Conservation (phyloP, 1,140 invertebrate species). For the Babylonia areolata region DNA sequence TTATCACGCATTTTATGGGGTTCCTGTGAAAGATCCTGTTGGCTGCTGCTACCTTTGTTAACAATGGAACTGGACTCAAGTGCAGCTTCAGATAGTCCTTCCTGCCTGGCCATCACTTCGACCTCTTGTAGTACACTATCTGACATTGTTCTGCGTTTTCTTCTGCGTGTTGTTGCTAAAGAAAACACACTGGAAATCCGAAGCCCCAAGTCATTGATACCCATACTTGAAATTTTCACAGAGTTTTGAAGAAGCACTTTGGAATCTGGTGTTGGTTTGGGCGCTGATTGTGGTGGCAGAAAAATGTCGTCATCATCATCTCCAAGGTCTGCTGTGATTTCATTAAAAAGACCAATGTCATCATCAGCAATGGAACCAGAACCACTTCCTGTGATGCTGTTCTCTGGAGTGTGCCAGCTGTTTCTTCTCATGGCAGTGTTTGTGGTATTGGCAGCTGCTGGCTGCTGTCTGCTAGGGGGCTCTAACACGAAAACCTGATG, state of each 20-base stretch:
- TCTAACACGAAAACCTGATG: constrained; percentile 35
- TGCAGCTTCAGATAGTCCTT: not conserved
- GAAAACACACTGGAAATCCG: constrained; percentile 30
- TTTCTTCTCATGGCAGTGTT: not conserved
- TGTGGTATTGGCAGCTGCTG: not conserved
- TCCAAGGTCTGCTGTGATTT: constrained; percentile 8
- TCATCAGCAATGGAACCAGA: constrained; percentile 17
- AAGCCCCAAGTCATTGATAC: not conserved
- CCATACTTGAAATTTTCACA: not conserved
- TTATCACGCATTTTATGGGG: not conserved
- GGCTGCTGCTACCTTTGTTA: constrained; percentile 17
- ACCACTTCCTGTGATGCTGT: constrained; percentile 22
- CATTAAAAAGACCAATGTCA: constrained; percentile 17
- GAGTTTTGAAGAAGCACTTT: not conserved
- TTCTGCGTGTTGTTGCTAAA: not conserved
- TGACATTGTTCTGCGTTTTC: constrained; percentile 17
- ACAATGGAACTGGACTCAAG: not conserved
- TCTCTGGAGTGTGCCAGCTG: constrained; percentile 36
- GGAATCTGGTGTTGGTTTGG: not conserved
- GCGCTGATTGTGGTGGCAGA: not conserved
- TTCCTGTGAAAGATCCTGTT: not conserved
- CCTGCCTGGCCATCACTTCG: not conserved
- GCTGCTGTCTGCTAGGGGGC: not conserved
- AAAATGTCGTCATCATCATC: constrained; percentile 26
- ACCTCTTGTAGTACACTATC: constrained; percentile 31